A percentile compares a stretch with the other conserved stretches of the same genome.
Evolutionary conservation across 2,888 invertebrate genomes (phyloP).

Genomic region (Conistra vaccinii): DNA sequence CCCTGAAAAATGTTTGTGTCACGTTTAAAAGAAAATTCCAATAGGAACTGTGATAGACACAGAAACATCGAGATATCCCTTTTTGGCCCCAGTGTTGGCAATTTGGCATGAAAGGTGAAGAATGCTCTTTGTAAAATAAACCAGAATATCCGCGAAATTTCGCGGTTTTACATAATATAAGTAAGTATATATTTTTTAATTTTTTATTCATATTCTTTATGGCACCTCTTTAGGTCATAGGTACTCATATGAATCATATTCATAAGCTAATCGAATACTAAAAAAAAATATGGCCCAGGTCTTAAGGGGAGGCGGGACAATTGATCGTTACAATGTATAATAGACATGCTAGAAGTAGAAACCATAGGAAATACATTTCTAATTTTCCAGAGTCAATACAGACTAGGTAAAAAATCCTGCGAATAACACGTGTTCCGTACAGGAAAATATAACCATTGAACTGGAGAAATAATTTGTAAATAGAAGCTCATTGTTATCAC

Average conservation of each 20-base stretch:
- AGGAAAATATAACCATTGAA: constrained; percentile 15
- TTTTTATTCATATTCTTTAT: too few species aligned
- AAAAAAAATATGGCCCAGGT: too few species aligned
- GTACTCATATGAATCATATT: too few species aligned
- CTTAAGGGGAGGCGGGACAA: too few species aligned
- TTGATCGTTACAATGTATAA: too few species aligned
- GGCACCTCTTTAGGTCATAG: too few species aligned
- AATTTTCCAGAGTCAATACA: background rate
- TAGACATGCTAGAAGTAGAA: background rate
- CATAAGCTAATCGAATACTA: too few species aligned
- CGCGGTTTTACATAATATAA: too few species aligned
- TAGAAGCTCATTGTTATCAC: constrained; percentile 46
- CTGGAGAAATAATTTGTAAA: constrained; percentile 19
- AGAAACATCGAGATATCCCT: background rate
- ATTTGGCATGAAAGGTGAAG: background rate
- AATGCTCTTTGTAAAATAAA: background rate
- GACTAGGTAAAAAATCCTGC: background rate
- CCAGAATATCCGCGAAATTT: too few species aligned
- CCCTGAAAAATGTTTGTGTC: background rate
- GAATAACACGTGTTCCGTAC: background rate
- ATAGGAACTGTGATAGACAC: background rate
- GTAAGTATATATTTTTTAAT: too few species aligned
- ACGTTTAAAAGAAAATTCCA: background rate
- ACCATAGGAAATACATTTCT: too few species aligned
- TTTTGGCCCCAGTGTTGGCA: background rate